Conservation (phyloP, 2,888 invertebrate species). For the Trisateles emortualis region DNA sequence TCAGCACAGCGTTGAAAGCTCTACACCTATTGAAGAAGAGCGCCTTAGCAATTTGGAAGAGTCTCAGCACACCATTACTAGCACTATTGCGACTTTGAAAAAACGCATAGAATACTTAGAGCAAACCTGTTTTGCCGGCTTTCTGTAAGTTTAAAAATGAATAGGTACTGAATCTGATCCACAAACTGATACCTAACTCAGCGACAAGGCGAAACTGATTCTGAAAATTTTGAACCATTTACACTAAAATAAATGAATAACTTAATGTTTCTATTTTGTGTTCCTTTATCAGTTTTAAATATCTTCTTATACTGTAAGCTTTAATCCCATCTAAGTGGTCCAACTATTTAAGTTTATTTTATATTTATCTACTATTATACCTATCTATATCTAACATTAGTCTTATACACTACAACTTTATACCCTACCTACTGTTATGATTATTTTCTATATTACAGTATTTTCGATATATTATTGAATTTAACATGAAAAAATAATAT, state of each 20-base stretch:
- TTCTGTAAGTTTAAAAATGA: conserved; percentile 62
- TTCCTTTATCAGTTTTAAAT: conserved; percentile 29
- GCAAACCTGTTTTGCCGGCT: conserved; percentile 63
- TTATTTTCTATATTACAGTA: background rate
- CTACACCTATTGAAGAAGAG: conserved; percentile 48
- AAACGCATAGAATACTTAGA: conserved; percentile 66
- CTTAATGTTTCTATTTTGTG: background rate
- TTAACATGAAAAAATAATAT: too few relatives aligned
- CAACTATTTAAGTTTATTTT: conserved; percentile 61
- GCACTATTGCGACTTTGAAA: conserved; percentile 57
- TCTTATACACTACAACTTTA: background rate
- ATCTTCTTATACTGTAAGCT: conserved; percentile 36
- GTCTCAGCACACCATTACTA: conserved; percentile 54
- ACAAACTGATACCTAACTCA: background rate
- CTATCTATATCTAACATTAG: conserved; percentile 3
- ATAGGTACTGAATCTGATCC: background rate
- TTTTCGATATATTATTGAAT: too few relatives aligned
- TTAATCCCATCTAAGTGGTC: conserved; percentile 60
- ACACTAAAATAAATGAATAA: background rate
- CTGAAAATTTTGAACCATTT: conserved; percentile 4
- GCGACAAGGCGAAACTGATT: background rate
- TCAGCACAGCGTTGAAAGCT: conserved; percentile 55
- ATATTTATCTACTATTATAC: conserved; percentile 18
- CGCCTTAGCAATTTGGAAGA: conserved; percentile 62
- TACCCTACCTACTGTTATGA: background rate